Conservation (phyloP, 2,888 invertebrate genomes). For the Gastracanthus pulcherrimus region DNA sequence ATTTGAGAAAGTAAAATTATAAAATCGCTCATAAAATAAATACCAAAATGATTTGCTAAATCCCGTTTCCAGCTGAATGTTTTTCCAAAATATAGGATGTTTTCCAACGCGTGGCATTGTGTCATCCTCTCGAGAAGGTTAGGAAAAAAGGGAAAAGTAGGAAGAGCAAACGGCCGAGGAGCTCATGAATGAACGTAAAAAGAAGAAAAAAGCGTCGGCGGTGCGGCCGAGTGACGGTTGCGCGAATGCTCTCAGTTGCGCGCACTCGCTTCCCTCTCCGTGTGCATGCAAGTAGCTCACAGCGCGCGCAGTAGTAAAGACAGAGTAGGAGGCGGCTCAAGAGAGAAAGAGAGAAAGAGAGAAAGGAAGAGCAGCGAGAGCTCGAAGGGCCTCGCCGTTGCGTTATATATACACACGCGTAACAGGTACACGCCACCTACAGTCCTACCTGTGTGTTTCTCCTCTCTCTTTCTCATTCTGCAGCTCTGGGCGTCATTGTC, state of each 20-base stretch:
- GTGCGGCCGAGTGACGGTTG: constrained; percentile 31
- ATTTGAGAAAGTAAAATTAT: too few species aligned
- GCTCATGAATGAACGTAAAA: constrained; percentile 27
- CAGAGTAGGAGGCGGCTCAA: constrained; percentile 1
- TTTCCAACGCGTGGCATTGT: background rate
- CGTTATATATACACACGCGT: constrained; percentile 2
- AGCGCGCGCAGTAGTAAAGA: background rate
- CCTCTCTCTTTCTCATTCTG: too few species aligned
- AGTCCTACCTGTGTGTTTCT: constrained; percentile 29
- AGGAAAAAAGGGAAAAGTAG: background rate
- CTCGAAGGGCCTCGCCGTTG: background rate
- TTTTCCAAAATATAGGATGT: too few species aligned
- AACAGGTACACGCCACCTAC: constrained; percentile 54
- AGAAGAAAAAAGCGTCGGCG: background rate
- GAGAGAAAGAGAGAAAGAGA: background rate
- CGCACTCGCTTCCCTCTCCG: background rate
- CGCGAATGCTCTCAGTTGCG: constrained; percentile 35
- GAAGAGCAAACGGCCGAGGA: background rate
- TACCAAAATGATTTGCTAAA: too few species aligned
- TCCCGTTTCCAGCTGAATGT: too few species aligned
- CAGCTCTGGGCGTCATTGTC: too few species aligned
- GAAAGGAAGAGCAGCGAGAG: too few species aligned
- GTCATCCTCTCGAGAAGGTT: background rate
- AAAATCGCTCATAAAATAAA: too few species aligned
- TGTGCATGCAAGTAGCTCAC: background rate